Base-by-base conservation (phyloP, 2,113 vertebrate species). In the Tetrax tetrax region DNA sequence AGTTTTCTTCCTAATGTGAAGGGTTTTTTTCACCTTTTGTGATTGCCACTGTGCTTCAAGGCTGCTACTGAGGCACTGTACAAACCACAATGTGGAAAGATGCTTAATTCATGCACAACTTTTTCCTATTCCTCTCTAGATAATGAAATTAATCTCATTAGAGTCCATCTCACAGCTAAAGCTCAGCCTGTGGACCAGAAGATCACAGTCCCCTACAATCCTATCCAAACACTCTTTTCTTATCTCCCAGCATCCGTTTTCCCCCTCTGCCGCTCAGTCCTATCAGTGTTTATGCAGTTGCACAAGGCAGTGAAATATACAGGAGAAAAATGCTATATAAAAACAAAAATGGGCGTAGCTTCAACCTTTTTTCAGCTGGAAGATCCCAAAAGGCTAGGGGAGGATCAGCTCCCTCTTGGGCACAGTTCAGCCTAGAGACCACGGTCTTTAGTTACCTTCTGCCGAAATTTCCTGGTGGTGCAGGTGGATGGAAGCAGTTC, bases 41-140 rank as follows among this genome's bases (percentile, higher is more conserved):
- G 0, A 10, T 3, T 60, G 27, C 10, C 0, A 0, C 43, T 56
- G 35, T 25, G 4, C 28, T 56, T 80, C 28, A 21, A 56, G 18
- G 57, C 75, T 78, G 38, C 53, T 69, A 7, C 72, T 5, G 0
- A 53, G 12, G 22, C 4, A 0, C 35, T 22, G 20, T 25, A 21
- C 79, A 86, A 91, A 38, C 15, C 28, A 81, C 65, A 29, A 8
- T 1, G 0, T 15, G 24, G 33, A 37, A 86, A 87, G 47, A 19
- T 3, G 1, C 20, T 56, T 66, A 45, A 84, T 19, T 64, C 31
- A 20, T 21, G 3, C 7, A 21, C 2, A 43, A 0, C 23, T 48
- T 90, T 90, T 90, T 24, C 37, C 24, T 53, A 24, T 53, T 81
- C n/a, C 57, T 51, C 3, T 33, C 61, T 54, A 84, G 38, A 69